These are phyloP conservation scores for Brachionus paranguensis DNA, from an alignment of 1,140 invertebrate species.

Conservation along the genomic window DNA sequence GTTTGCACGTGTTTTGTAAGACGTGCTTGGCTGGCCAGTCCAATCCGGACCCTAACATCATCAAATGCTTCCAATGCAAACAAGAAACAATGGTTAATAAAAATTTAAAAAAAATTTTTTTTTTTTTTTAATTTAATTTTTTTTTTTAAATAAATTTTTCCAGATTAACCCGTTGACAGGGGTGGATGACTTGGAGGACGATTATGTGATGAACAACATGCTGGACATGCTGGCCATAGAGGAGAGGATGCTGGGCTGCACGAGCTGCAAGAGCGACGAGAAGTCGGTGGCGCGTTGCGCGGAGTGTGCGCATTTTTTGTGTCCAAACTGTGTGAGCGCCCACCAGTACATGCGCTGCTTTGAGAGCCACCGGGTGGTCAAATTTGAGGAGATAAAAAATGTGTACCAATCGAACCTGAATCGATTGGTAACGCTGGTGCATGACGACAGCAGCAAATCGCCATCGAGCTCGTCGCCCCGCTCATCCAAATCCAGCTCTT, in stretches of 20 bases:
- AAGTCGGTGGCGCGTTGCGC: conserved; percentile 81
- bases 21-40: conserved; percentile 61
- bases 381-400: conserved; percentile 29
- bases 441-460: not conserved
- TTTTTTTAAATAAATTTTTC: conserved; percentile 46
- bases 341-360: conserved; percentile 87
- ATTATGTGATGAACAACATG: conserved; percentile 76
- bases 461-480: not conserved
- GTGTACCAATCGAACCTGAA: not conserved
- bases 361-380: conserved; percentile 68
- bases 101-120: too few relatives aligned
- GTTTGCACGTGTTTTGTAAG: conserved; percentile 86
- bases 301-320: conserved; percentile 85
- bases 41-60: conserved; percentile 41
- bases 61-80: conserved; percentile 70
- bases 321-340: conserved; percentile 82
- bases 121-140: not conserved
- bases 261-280: conserved; percentile 79
- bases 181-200: conserved; percentile 67
- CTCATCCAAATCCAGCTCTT: conserved; percentile 38
- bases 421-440: not conserved
- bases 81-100: conserved; percentile 66
- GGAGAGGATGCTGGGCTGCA: conserved; percentile 69
- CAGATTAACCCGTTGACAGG: conserved; percentile 51
- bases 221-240: conserved; percentile 74